These are phyloP conservation scores for Trypoxylus dichotomus DNA, from an alignment of 1,140 invertebrate genomes.

Conservation along the genomic window DNA sequence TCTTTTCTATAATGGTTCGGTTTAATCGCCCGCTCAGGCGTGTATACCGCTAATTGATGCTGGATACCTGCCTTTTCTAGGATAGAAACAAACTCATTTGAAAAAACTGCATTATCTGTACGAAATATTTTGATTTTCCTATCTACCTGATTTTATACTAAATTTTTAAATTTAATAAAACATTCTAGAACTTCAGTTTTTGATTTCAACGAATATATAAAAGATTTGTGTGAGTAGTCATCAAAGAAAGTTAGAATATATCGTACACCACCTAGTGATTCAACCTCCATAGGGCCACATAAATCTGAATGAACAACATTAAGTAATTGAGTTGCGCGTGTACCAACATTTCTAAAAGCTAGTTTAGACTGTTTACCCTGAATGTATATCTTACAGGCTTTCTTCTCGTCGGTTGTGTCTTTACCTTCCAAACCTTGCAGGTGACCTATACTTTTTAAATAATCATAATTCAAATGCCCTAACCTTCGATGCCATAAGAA, in stretches of 20 bases:
- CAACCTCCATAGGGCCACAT: too few relatives aligned
- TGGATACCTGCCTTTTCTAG: constrained; percentile 35
- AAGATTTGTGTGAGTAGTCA: constrained; percentile 3
- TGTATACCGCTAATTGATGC: constrained; percentile 42
- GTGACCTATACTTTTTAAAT: too few relatives aligned
- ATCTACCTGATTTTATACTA: neutral
- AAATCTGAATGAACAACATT: too few relatives aligned
- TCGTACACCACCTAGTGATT: neutral
- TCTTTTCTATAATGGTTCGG: too few relatives aligned
- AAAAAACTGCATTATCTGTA: constrained; percentile 19
- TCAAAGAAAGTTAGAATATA: constrained; percentile 15
- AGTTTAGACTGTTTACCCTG: too few relatives aligned
- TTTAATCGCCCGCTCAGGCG: constrained; percentile 51
- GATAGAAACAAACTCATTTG: constrained; percentile 43
- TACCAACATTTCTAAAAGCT: too few relatives aligned
- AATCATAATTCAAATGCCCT: too few relatives aligned
- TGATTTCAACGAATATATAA: neutral
- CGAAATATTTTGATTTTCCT: constrained; percentile 12
- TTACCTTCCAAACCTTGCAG: too few relatives aligned
- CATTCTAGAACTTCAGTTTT: constrained; percentile 26
- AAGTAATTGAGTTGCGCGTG: too few relatives aligned
- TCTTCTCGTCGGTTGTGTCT: too few relatives aligned
- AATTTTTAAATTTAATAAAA: constrained; percentile 1
- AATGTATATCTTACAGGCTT: too few relatives aligned
- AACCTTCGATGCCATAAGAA: too few relatives aligned